phyloP scores from a whole-genome alignment of 2,888 invertebrate genomes.

The Morpho achilles region DNA sequence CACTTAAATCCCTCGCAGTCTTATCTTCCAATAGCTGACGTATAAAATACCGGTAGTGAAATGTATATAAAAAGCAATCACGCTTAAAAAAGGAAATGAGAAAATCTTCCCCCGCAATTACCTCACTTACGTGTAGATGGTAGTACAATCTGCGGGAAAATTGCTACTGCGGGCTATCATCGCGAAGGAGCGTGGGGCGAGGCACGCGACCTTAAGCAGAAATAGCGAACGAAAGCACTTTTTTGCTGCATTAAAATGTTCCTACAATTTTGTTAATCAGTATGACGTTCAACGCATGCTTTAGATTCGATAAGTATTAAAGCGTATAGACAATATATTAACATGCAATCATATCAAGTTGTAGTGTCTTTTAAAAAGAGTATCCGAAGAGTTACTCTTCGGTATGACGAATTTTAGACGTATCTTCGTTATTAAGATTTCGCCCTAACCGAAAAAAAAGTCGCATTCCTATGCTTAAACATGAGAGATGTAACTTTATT shows the following conservation, averaged over 20 bases:
- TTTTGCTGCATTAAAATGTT: too few relatives aligned
- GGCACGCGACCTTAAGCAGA: conserved; percentile 45
- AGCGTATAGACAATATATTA: conserved; percentile 15
- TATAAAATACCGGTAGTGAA: conserved; percentile 21
- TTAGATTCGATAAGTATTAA: conserved; percentile 16
- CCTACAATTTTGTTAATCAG: too few relatives aligned
- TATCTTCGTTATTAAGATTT: too few relatives aligned
- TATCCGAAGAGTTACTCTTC: too few relatives aligned
- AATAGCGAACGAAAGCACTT: not conserved
- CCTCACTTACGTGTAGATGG: conserved; percentile 35
- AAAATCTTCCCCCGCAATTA: conserved; percentile 46
- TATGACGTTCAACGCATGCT: not conserved
- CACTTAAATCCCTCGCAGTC: not conserved
- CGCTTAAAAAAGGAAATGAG: conserved; percentile 51
- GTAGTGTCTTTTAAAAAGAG: too few relatives aligned
- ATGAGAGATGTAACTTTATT: too few relatives aligned
- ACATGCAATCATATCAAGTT: too few relatives aligned
- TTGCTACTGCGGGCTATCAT: conserved; percentile 63
- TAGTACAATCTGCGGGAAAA: conserved; percentile 61
- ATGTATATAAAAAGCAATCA: conserved; percentile 39
- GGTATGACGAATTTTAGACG: too few relatives aligned
- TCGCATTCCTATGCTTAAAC: too few relatives aligned
- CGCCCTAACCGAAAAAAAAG: too few relatives aligned
- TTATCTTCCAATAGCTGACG: not conserved
- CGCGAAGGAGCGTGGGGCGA: conserved; percentile 49